Evolutionary conservation across 2,797 vertebrate species (phyloP).

Genomic region (Hippoglossus hippoglossus): DNA sequence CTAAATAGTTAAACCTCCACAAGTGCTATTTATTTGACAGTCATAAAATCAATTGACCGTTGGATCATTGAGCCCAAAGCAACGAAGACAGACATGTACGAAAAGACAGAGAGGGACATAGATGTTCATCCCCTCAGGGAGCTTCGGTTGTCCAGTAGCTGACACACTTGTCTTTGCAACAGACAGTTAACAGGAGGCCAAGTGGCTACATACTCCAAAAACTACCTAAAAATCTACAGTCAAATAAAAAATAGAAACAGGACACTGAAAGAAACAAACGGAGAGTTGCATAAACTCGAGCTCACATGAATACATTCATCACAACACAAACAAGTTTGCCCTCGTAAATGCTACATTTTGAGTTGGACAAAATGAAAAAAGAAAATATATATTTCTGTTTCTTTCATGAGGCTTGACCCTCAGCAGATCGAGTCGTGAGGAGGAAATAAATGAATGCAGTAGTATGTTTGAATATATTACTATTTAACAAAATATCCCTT

Average conservation of each 20-base stretch:
- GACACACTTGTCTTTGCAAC: no score
- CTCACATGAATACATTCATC: constrained; percentile 17
- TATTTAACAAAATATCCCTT: not conserved
- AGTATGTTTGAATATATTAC: constrained; percentile 1
- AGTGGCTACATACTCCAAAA: not conserved
- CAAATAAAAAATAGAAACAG: no score
- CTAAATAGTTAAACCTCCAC: constrained; percentile 1
- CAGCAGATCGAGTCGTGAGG: constrained; percentile 5
- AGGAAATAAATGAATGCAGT: constrained; percentile 1
- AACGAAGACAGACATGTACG: not conserved
- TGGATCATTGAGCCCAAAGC: constrained; percentile 11
- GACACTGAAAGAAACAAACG: not conserved
- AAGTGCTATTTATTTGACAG: constrained; percentile 56
- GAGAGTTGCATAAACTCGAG: not conserved
- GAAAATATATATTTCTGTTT: not conserved
- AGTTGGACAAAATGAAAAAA: not conserved
- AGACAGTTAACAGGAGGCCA: no score
- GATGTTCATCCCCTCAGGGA: no score
- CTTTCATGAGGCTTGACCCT: constrained; percentile 8
- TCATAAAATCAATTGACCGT: constrained; percentile 16
- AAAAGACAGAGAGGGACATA: not conserved
- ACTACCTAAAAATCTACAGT: no score
- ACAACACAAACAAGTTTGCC: not conserved
- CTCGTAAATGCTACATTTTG: not conserved
- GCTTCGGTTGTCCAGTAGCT: no score